Base-by-base conservation (phyloP, 2,113 vertebrate genomes). In the Nothobranchius furzeri region DNA sequence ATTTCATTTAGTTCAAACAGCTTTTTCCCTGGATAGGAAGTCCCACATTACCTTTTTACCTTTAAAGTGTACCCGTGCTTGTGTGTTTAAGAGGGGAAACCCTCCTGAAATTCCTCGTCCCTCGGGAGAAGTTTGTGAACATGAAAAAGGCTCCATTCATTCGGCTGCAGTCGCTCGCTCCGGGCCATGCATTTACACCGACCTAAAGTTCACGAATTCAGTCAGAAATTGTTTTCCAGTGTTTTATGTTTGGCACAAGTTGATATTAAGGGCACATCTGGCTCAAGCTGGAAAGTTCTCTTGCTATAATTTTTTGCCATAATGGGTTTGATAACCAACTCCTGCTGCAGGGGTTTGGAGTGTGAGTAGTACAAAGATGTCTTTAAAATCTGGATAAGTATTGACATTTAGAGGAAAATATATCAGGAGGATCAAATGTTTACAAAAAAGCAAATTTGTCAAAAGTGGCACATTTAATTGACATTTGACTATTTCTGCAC, bases 141-240 rank as follows among this genome's bases (percentile, higher is more conserved):
- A 83, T 93, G 87, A 94, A 96, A 96, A 96, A 63, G 95, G 61
- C 88, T 93, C 90, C 93, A 96, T 98, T 98, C 95, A 97, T 96
- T 84, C 84, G 82, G 89, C 60, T 54, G 84, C 80, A 86, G 92
- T 89, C 84, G 88, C 92, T 89, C 84, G 88, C 92, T 93, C 85
- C 84, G 60, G 94, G 93, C 91, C 87, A 91, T 94, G 95, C 90
- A 94, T 96, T 95, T 95, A 88, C 93, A 94, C 93, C 87, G 88
- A 94, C 93, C 87, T 86, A 91, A 95, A 94, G 91, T 92, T 90
- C 92, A 90, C 91, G 90, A 92, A 90, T 92, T 92, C 86, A 87
- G 89, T 91, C 92, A 92, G 75, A 91, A 52, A 79, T 59, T 14
- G 89, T 85, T 68, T 83, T 92, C 10, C 7, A 30, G 25, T 2